A percentile compares a stretch with the other conserved stretches of the same genome.
These are phyloP conservation scores for Sphinx pinastri DNA, from an alignment of 2,888 invertebrate genomes.

Conservation along the genomic window DNA sequence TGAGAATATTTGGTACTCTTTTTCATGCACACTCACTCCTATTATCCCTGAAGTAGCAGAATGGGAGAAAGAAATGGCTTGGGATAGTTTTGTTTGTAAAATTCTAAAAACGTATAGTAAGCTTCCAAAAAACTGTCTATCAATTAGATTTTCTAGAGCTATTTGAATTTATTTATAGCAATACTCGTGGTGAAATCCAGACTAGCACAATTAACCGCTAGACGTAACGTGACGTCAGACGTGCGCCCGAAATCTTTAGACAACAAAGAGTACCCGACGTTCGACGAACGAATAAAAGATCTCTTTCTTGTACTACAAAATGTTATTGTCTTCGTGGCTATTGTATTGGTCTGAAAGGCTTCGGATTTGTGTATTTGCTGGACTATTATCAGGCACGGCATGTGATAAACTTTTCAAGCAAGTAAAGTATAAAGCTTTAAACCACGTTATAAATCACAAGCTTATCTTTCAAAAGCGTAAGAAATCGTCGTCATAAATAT, in stretches of 20 bases:
- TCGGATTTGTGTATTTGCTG: neutral
- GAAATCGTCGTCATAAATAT: neutral
- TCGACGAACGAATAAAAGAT: neutral
- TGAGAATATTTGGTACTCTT: too few relatives aligned
- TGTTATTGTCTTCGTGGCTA: constrained; percentile 8
- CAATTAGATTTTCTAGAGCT: neutral
- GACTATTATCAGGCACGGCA: neutral
- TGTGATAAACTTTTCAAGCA: neutral
- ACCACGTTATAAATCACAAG: neutral
- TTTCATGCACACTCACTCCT: too few relatives aligned
- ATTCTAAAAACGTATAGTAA: too few relatives aligned
- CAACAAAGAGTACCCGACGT: neutral
- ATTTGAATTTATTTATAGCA: neutral
- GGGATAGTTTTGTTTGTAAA: too few relatives aligned
- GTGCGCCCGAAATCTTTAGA: neutral
- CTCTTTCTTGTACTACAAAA: constrained; percentile 1
- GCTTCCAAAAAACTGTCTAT: too few relatives aligned
- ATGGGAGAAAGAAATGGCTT: too few relatives aligned
- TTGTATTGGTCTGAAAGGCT: neutral
- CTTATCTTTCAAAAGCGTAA: neutral
- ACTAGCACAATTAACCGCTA: constrained; percentile 11
- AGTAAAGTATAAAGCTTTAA: neutral
- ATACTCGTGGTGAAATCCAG: neutral
- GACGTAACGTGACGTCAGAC: neutral
- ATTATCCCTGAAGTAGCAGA: too few relatives aligned